Evolutionary conservation across 2,797 vertebrate species (phyloP), one percentile per base, ranked within the genome.

Genomic region (Kryptolebias ocellatus): DNA sequence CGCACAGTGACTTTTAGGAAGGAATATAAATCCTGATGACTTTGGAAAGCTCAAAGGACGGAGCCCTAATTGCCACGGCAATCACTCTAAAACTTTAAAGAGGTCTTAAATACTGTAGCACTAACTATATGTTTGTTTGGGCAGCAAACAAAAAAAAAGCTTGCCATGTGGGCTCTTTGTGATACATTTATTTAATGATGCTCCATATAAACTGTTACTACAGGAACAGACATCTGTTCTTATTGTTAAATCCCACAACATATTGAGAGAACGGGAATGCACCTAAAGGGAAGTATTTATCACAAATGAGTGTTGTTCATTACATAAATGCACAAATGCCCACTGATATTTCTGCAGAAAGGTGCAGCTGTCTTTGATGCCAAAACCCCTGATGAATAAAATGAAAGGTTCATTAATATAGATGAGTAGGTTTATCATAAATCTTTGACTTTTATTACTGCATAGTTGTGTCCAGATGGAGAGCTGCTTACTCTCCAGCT

Each of bases 21-120:
- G 42, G 60, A 85, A 87, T 80, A 78, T 85, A 89, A 91, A 90
- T 87, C 85, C 86, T 58, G 73, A 64, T 85, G 91, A 93, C 90
- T 90, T 90, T 93, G 86, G 74, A 78, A 78, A 76, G 82, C 82
- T 83, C 78, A 18, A 71, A 84, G 87, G 89, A 90, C 88, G 69
- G 83, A 79, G 51, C 70, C 50, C 51, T 73, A 87, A 90, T 85
- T 89, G 78, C 78, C 55, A 83, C 68, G 60, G 60, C 70, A 60
- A 78, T 66, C 37, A 51, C 70, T 83, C 10, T 64, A 64, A 77
- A 89, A 83, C 78, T 79, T 90, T 74, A 83, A 74, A 76, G 64
- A 77, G 73, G 49, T 49, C 49, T 79, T 87, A 74, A 85, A 88
- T 11, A 59, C 64, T 52, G 47, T 49, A 86, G 56, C 60, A 59